phyloP scores from a whole-genome alignment of 1,140 invertebrate genomes.

The Sminthurides bifidus region DNA sequence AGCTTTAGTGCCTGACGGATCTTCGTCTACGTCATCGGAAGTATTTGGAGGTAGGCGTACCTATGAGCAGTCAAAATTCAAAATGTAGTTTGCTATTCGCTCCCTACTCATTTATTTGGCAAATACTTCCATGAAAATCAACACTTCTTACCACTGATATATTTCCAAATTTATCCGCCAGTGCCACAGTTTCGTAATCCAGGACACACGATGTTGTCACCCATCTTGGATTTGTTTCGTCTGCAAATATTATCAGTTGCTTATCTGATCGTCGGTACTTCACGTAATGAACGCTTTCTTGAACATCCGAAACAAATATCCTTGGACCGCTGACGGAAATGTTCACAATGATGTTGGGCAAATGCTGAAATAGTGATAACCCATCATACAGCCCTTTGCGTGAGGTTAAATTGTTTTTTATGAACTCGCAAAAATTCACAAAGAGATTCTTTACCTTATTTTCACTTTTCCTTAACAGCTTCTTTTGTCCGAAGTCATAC shows the following conservation, averaged over 20 bases:
- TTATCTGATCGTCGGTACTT: conserved; percentile 92
- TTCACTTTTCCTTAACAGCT: conserved; percentile 93
- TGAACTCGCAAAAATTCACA: conserved; percentile 1
- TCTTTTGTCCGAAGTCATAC: conserved; percentile 96
- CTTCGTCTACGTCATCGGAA: conserved; percentile 95
- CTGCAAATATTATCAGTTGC: conserved; percentile 94
- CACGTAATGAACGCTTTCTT: conserved; percentile 94
- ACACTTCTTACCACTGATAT: conserved; percentile 65
- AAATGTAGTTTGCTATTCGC: neutral
- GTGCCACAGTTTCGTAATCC: conserved; percentile 93
- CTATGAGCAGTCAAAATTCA: conserved; percentile 42
- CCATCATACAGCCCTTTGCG: conserved; percentile 13
- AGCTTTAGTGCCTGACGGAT: conserved; percentile 95
- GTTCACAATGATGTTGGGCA: conserved; percentile 86
- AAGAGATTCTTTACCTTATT: conserved; percentile 62
- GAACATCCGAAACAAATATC: conserved; percentile 89
- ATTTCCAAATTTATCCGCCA: conserved; percentile 98
- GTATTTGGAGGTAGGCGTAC: conserved; percentile 75
- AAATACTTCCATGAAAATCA: too few species aligned
- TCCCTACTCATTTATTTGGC: neutral
- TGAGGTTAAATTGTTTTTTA: too few species aligned
- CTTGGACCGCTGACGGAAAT: conserved; percentile 88
- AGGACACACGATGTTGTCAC: conserved; percentile 83
- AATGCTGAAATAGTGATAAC: conserved; percentile 51
- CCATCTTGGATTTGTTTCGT: conserved; percentile 94